Percentiles rank a stretch among this genome's conserved stretches.
Conservation (phyloP, 2,113 vertebrate genomes). For the Leptobrachium leishanense region DNA sequence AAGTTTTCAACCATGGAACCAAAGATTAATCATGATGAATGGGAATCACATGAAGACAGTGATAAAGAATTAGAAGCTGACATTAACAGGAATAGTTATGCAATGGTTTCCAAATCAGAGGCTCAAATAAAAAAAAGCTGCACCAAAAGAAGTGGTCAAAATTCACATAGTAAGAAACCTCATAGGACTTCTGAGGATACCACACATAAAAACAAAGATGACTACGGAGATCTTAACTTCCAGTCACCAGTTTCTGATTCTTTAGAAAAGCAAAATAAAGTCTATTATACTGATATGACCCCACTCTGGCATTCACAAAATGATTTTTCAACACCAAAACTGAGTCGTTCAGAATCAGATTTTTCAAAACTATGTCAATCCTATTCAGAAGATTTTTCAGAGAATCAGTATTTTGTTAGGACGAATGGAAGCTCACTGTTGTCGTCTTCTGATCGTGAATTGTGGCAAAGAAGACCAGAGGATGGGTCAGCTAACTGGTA, state of each 20-base stretch:
- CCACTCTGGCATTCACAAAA: slow-evolving; percentile 91
- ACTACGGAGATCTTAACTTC: slow-evolving; percentile 69
- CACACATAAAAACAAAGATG: slow-evolving; percentile 71
- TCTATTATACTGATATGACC: slow-evolving; percentile 76
- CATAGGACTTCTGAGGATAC: slow-evolving; percentile 67
- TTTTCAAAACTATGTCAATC: slow-evolving; percentile 96
- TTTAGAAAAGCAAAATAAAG: slow-evolving; percentile 75
- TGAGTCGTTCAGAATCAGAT: slow-evolving; percentile 95
- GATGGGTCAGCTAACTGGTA: slow-evolving; percentile 78
- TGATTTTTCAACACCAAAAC: slow-evolving; percentile 88
- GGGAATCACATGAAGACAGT: slow-evolving; percentile 86
- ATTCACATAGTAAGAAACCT: slow-evolving; percentile 64
- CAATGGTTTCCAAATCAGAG: slow-evolving; percentile 80
- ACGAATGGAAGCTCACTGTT: slow-evolving; percentile 86
- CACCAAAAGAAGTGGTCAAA: slow-evolving; percentile 63
- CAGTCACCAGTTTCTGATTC: slow-evolving; percentile 66
- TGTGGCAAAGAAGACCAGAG: slow-evolving; percentile 91
- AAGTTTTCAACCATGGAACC: slow-evolving; percentile 77
- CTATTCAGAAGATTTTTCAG: slow-evolving; percentile 94
- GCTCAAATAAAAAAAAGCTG: slow-evolving; percentile 75
- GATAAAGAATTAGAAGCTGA: slow-evolving; percentile 87
- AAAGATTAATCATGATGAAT: slow-evolving; percentile 79
- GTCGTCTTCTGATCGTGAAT: slow-evolving; percentile 91
- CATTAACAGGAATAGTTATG: slow-evolving; percentile 85
- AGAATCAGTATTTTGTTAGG: slow-evolving; percentile 86